A percentile compares a stretch with the other conserved stretches of the same genome.
phyloP scores from a whole-genome alignment of 2,888 invertebrate species.

The Lumbricus terrestris region DNA sequence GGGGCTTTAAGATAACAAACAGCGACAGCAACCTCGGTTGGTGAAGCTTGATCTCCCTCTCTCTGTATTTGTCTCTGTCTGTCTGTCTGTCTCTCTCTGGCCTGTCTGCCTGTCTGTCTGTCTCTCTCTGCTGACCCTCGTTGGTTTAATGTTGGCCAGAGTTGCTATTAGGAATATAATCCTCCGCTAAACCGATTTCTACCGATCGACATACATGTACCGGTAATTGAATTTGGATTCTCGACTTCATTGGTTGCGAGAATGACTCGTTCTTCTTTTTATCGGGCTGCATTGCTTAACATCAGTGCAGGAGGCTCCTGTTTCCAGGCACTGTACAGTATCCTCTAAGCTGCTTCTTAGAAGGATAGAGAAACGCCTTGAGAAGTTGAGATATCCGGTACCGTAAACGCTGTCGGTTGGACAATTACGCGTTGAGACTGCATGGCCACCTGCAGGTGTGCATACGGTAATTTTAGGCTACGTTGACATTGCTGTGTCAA shows the following conservation, averaged over 20 bases:
- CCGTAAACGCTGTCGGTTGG: no score
- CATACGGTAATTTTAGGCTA: no score
- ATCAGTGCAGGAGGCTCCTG: not conserved
- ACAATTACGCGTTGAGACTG: no score
- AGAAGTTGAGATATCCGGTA: no score
- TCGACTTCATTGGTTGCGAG: not conserved
- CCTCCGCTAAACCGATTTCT: not conserved
- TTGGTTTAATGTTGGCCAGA: not conserved
- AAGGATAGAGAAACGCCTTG: no score
- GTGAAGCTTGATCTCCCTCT: not conserved
- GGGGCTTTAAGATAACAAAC: not conserved
- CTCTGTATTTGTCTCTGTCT: no score
- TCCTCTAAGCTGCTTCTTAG: not conserved
- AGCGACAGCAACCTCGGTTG: not conserved
- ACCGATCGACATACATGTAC: no score
- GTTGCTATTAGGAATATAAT: not conserved
- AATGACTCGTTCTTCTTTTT: not conserved
- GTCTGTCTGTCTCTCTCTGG: no score
- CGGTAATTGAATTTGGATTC: no score
- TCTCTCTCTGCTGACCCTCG: not conserved
- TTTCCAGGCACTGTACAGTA: not conserved
- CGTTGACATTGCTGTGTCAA: no score
- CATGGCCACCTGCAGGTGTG: no score
- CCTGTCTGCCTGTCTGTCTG: no score
- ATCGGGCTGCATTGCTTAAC: not conserved